Evolutionary conservation across 1,140 invertebrate genomes (phyloP), one percentile per base, ranked within the genome.

Genomic region (Trachelipus rathkii): DNA sequence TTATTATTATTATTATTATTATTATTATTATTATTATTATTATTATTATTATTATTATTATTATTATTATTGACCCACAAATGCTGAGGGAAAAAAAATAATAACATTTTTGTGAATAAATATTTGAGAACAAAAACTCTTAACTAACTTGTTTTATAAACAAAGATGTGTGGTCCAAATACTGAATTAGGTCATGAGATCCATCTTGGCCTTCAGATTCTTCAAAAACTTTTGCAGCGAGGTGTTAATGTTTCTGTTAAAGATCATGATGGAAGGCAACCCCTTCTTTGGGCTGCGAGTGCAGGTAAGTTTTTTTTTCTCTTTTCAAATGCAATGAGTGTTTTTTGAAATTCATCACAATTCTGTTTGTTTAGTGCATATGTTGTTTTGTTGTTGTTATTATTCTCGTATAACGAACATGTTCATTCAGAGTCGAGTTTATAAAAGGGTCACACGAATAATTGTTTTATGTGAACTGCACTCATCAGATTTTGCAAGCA

Each of bases 261-360:
- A 66, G 97, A 99, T 85, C 90, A 92, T 66, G 96, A 99, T 82
- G 93, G 94, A 0, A 86, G 97, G 3, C 94, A 95, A 81, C 96
- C 97, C 1, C 88, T 99, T 44, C 85, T 99, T 2, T 99, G 97
- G 97, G 96, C 96, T 0, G 95, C 96, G 0, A 97, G 95, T 84
- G 94, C 95, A 70, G 97, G 96, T 84, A 82, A 81, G 33, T 33
- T 33, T 33, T 33, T 6, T 33, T 33, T 33, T 33, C 6, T 6
- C 33, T 33, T 33, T 33, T 33, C 2, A 3, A 33, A 3, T 3
- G 33, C 33, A 33, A 33, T 6, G 33, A 33, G 33, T 33, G 33
- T 33, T 33, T 33, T 33, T 33, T 33, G 33, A 33, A 33, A 33
- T 33, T 6, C 33, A 1, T 33, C 33, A 33, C 33, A 3, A 1